Evolutionary conservation across 2,797 vertebrate species (phyloP).

Genomic region (Loris lydekkerianus): DNA sequence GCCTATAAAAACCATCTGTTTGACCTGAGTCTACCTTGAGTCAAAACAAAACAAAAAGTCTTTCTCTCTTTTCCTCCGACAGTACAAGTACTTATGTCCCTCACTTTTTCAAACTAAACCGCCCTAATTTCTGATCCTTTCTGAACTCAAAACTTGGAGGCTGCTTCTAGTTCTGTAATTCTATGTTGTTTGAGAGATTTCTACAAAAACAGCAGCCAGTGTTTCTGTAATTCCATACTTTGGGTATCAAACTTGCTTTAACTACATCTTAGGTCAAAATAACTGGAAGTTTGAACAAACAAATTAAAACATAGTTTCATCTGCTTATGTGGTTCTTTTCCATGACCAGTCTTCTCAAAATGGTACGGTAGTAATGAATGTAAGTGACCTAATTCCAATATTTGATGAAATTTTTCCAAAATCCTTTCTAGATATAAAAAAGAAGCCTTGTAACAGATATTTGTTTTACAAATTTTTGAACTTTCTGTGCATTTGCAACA

Average conservation of each 20-base stretch:
- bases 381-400: background rate
- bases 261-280: constrained; percentile 26
- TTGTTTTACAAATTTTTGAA: constrained; percentile 34
- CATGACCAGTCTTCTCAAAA: constrained; percentile 1
- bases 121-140: background rate
- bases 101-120: constrained; percentile 12
- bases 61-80: background rate
- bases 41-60: constrained; percentile 14
- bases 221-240: constrained; percentile 1
- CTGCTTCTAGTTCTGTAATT: constrained; percentile 16
- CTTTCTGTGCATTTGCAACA: background rate
- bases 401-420: background rate
- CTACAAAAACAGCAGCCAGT: background rate
- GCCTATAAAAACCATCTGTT: background rate
- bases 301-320: constrained; percentile 7
- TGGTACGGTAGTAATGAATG: background rate
- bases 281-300: background rate
- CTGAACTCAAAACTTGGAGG: background rate
- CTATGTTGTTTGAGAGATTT: background rate
- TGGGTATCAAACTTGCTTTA: background rate
- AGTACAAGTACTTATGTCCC: constrained; percentile 29
- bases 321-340: background rate
- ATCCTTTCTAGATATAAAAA: constrained; percentile 34
- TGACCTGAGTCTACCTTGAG: background rate
- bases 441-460: background rate